Conservation (phyloP, 2,888 invertebrate genomes). For the Zygogramma bicolorata region DNA sequence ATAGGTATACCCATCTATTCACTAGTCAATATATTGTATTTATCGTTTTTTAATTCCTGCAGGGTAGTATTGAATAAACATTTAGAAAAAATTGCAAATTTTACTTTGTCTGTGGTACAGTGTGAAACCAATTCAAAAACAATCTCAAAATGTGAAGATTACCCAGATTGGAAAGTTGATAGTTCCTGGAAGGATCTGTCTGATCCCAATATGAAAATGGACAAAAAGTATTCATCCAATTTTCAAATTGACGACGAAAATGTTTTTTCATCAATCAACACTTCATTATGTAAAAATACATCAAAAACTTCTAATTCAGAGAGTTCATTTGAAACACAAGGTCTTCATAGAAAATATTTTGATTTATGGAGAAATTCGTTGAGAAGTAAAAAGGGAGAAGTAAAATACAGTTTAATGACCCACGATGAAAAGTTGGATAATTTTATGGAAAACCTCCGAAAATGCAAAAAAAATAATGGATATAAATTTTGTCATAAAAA, state of each 20-base stretch:
- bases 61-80: conserved; percentile 44
- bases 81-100: conserved; percentile 43
- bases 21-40: background rate
- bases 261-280: conserved; percentile 14
- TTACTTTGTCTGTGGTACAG: conserved; percentile 27
- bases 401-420: conserved; percentile 28
- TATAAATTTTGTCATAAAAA: conserved; percentile 18
- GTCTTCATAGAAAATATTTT: conserved; percentile 46
- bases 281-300: conserved; percentile 2
- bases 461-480: conserved; percentile 38
- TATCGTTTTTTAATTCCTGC: conserved; percentile 23
- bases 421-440: conserved; percentile 54
- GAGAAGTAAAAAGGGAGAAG: conserved; percentile 41
- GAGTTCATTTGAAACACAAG: no score
- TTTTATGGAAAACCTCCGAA: conserved; percentile 55
- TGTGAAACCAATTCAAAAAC: background rate
- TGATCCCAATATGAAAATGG: conserved; percentile 31
- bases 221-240: background rate
- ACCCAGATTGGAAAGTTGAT: conserved; percentile 37
- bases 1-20: background rate
- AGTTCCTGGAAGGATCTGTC: conserved; percentile 41
- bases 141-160: conserved; percentile 18
- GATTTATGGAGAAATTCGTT: conserved; percentile 47
- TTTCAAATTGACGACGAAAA: conserved; percentile 2
- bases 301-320: no score